phyloP scores from a whole-genome alignment of 1,140 invertebrate species.

The Neomicropteryx cornuta region DNA sequence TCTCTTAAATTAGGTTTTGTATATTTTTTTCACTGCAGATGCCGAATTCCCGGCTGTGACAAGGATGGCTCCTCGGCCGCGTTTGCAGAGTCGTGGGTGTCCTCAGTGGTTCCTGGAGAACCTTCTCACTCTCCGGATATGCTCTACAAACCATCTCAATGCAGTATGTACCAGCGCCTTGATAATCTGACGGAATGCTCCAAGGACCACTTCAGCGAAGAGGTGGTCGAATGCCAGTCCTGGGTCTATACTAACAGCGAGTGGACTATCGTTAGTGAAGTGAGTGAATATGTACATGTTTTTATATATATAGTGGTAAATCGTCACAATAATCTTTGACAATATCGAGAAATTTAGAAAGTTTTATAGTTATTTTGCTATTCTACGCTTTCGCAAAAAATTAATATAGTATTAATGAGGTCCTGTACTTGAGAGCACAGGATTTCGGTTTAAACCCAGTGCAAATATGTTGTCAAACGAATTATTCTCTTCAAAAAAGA shows the following conservation, averaged over 20 bases:
- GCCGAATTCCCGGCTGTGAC: constrained; percentile 41
- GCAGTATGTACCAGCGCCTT: constrained; percentile 18
- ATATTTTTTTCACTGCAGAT: constrained; percentile 24
- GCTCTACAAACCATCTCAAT: constrained; percentile 15
- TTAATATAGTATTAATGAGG: too few relatives aligned
- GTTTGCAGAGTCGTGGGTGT: constrained; percentile 29
- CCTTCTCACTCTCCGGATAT: constrained; percentile 11
- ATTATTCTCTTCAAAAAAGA: too few relatives aligned
- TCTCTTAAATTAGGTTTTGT: constrained; percentile 8
- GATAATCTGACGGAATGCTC: constrained; percentile 19
- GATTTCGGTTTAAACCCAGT: too few relatives aligned
- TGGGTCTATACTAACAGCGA: constrained; percentile 40
- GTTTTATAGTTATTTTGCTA: too few relatives aligned
- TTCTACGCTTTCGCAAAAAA: too few relatives aligned
- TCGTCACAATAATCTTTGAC: too few relatives aligned
- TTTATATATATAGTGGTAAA: not conserved
- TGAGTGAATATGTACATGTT: constrained; percentile 15
- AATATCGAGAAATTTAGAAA: too few relatives aligned
- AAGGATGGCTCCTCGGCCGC: constrained; percentile 19
- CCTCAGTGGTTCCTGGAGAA: constrained; percentile 29
- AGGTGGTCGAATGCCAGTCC: constrained; percentile 25
- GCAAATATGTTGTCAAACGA: too few relatives aligned
- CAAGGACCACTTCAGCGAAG: constrained; percentile 20
- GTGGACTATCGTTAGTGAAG: constrained; percentile 44
- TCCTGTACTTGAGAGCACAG: too few relatives aligned